phyloP scores from a whole-genome alignment of 2,797 vertebrate species.

The Euthynnus affinis region DNA sequence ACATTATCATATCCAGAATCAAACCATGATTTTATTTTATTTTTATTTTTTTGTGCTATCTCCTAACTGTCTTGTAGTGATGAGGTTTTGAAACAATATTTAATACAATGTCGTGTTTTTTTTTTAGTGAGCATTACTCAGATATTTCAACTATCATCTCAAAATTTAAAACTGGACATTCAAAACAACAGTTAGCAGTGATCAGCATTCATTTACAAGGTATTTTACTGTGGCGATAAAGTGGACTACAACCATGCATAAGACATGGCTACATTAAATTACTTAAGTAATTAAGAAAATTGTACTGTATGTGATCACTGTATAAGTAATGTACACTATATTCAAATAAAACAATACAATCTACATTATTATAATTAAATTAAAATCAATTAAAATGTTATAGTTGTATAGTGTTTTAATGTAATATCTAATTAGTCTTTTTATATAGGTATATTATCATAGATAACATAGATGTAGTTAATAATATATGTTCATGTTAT shows the following conservation, averaged over 20 bases:
- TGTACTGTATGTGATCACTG: background rate
- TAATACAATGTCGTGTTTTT: no score
- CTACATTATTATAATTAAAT: no score
- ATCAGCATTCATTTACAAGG: background rate
- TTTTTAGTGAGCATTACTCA: no score
- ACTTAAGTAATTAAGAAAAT: background rate
- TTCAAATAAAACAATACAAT: background rate
- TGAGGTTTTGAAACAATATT: background rate
- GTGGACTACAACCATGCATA: background rate
- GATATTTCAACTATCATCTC: background rate
- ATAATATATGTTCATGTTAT: slow-evolving; percentile 1
- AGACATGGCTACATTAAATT: background rate
- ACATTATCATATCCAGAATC: no score
- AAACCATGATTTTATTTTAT: background rate
- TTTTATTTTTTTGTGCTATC: background rate
- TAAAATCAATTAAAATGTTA: no score
- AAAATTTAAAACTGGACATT: background rate
- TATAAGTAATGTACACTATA: background rate
- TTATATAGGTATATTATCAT: no score
- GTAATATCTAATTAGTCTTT: no score
- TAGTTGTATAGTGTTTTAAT: no score
- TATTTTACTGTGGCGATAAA: background rate
- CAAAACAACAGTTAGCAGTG: background rate
- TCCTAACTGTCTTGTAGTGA: background rate
- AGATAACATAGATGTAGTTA: background rate